Conservation (phyloP, 2,888 invertebrate species). For the Hermaeophaga mercurialis region DNA sequence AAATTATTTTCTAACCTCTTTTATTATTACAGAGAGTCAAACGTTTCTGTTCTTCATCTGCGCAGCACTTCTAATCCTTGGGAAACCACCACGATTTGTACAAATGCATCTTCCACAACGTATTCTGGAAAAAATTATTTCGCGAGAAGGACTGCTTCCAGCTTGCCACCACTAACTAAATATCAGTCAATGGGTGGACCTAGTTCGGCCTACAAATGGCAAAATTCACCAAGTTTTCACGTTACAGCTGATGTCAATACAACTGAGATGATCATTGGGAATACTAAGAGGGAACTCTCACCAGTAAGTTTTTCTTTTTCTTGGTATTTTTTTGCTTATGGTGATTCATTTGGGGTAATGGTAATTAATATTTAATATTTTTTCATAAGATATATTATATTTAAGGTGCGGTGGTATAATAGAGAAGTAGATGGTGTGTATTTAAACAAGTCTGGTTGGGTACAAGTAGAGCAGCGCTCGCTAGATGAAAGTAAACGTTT, state of each 20-base stretch:
- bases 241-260: slow-evolving; percentile 57
- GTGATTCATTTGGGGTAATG: too few species aligned
- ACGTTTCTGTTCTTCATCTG: slow-evolving; percentile 63
- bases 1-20: too few species aligned
- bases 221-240: slow-evolving; percentile 49
- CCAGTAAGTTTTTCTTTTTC: slow-evolving; percentile 59
- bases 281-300: slow-evolving; percentile 61
- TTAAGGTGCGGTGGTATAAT: slow-evolving; percentile 57
- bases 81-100: slow-evolving; percentile 57
- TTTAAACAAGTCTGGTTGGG: slow-evolving; percentile 64
- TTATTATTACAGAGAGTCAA: slow-evolving; percentile 59
- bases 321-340: too few species aligned
- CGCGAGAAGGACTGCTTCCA: slow-evolving; percentile 41
- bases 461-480: slow-evolving; percentile 63
- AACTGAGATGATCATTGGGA: slow-evolving; percentile 57
- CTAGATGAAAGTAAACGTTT: slow-evolving; percentile 58
- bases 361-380: too few species aligned
- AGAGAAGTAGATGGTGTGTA: slow-evolving; percentile 65
- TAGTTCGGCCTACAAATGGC: slow-evolving; percentile 42
- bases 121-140: slow-evolving; percentile 48
- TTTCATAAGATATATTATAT: neutral
- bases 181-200: slow-evolving; percentile 51
- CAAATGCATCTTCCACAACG: slow-evolving; percentile 49
- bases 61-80: slow-evolving; percentile 63
- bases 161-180: slow-evolving; percentile 48